Conservation (phyloP, 2,113 vertebrate genomes). For the Romanogobio albipinnatus region DNA sequence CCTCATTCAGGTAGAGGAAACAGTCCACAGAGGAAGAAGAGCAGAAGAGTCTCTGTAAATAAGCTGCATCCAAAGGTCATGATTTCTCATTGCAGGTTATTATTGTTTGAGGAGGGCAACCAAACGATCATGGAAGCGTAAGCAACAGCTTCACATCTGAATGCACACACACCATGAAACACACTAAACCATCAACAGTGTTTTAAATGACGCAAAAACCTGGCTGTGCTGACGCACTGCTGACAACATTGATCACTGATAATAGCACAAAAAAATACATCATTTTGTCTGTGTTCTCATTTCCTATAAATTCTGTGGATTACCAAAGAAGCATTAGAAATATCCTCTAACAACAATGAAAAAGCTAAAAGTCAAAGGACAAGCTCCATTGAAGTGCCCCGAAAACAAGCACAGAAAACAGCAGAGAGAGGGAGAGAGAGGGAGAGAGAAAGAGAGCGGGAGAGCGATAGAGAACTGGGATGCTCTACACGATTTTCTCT, state of each 20-base stretch:
- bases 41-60: slow-evolving; percentile 7
- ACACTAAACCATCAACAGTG: background rate
- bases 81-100: slow-evolving; percentile 13
- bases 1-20: background rate
- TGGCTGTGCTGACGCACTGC: background rate
- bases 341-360: background rate
- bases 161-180: background rate
- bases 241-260: background rate
- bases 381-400: background rate
- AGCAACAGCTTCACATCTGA: slow-evolving; percentile 10
- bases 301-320: background rate
- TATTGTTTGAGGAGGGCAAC: slow-evolving; percentile 1
- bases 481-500: slow-evolving; percentile 34
- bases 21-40: background rate
- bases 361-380: background rate
- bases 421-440: slow-evolving; percentile 47
- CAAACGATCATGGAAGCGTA: slow-evolving; percentile 1
- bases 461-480: slow-evolving; percentile 56
- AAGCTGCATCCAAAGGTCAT: slow-evolving; percentile 22
- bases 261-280: background rate
- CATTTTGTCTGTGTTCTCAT: background rate
- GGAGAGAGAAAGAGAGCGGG: slow-evolving; percentile 40
- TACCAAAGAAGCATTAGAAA: background rate
- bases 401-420: slow-evolving; percentile 12
- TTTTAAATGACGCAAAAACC: background rate